Evolutionary conservation across 2,888 invertebrate species (phyloP), one percentile per base, ranked within the genome.

Genomic region (Caenorhabditis afra): DNA sequence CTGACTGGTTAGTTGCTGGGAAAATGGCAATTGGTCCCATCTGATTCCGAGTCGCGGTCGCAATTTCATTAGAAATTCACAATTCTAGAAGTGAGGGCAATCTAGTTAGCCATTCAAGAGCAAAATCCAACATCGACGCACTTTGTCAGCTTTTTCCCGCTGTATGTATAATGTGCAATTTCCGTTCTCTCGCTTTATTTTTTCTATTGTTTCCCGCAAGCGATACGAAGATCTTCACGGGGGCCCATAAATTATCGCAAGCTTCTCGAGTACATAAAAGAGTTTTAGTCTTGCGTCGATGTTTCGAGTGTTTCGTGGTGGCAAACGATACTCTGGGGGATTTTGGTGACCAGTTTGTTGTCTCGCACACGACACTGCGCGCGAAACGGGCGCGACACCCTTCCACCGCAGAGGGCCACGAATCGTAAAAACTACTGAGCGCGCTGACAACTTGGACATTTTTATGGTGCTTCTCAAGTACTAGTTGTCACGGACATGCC

Each of bases 281-380:
- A 50, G 49, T 73, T 73, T 70, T 49, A 49, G n/a, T n/a, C n/a
- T n/a, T n/a, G n/a, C n/a, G n/a, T n/a, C n/a, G n/a, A n/a, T 18
- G 62, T 64, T 49, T 55, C 39, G 49, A 62, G 71, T 61, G 61
- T 35, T 53, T 29, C 47, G 71, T 50, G 57, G 64, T 64, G 64
- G 64, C 64, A 57, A 73, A 73, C 64, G 73, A 64, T 73, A 64
- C 73, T 73, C 73, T 73, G 29, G 73, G 73, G 73, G 73, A 73
- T 73, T 73, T 64, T 23, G 70, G 70, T 70, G 71, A 58, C 73
- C 73, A 73, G 64, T 71, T 64, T 71, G 62, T 71, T 47, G 53
- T 70, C 70, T 55, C 62, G 41, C 29, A 29, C 29, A 29, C 29
- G 29, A 29, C 39, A 12, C 16, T 52, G 39, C 44, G 47, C 47